Percentiles rank a stretch among this genome's conserved stretches.
phyloP scores from a whole-genome alignment of 2,113 vertebrate species.

The Antechinus flavipes region DNA sequence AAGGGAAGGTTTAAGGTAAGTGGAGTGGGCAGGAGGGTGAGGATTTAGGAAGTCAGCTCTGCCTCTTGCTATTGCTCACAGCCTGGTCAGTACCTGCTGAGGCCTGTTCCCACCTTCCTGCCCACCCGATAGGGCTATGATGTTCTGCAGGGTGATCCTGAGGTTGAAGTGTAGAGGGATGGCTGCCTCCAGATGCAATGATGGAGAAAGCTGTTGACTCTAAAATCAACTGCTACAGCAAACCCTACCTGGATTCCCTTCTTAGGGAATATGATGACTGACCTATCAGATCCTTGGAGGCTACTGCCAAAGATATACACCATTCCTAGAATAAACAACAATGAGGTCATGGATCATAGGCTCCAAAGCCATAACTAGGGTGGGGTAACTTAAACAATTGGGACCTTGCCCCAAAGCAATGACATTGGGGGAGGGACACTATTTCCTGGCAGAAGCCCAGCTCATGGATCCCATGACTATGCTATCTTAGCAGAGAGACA shows the following conservation, averaged over 20 bases:
- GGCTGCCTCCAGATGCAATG: neutral
- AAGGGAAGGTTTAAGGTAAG: neutral
- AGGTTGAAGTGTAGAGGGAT: neutral
- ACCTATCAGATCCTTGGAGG: neutral
- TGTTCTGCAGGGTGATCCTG: neutral
- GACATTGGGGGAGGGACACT: neutral
- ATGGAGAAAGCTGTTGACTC: neutral
- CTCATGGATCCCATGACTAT: neutral
- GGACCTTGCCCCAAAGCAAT: neutral
- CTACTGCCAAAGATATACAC: neutral
- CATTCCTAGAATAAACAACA: neutral
- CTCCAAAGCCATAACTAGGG: neutral
- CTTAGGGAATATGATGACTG: neutral
- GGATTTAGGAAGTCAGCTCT: neutral
- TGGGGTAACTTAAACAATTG: too few species aligned
- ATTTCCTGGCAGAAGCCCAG: neutral
- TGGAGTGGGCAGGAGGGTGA: neutral
- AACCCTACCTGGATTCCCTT: neutral
- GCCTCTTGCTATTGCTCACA: neutral
- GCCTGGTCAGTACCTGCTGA: neutral
- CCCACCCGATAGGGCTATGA: neutral
- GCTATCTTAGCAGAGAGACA: neutral
- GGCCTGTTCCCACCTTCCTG: neutral
- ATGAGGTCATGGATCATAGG: neutral
- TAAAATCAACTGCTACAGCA: neutral